Conservation (phyloP, 2,113 vertebrate species). For the Mus pahari region DNA sequence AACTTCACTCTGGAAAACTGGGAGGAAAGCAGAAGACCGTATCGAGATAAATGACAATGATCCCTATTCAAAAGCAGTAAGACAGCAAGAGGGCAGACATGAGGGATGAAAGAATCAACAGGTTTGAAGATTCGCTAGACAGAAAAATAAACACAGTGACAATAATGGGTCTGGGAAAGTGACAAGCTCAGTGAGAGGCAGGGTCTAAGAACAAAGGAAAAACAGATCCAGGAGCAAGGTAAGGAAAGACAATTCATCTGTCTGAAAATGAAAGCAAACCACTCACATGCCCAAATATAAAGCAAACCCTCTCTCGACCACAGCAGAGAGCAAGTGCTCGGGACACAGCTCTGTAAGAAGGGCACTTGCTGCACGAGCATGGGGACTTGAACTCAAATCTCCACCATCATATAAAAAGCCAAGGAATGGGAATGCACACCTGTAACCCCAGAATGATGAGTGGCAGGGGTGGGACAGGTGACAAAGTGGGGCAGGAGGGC, state of each 20-base stretch:
- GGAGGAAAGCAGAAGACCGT: background rate
- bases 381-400: background rate
- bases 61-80: background rate
- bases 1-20: background rate
- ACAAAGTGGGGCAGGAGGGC: background rate
- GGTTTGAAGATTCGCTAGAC: too few relatives aligned
- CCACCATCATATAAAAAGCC: too few relatives aligned
- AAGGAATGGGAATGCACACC: background rate
- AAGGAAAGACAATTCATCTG: background rate
- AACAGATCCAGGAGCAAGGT: background rate
- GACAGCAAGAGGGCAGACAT: background rate
- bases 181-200: background rate
- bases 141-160: background rate
- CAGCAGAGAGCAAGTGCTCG: background rate
- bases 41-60: background rate
- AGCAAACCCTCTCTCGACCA: background rate
- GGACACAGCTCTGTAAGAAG: background rate
- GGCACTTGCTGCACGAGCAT: background rate
- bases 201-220: conserved; percentile 14
- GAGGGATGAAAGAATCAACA: background rate
- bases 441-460: background rate
- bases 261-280: conserved; percentile 26
- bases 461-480: too few relatives aligned
- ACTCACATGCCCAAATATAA: background rate
- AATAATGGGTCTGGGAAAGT: background rate